phyloP scores from a whole-genome alignment of 2,888 invertebrate genomes.

The Vesta saturnalis region DNA sequence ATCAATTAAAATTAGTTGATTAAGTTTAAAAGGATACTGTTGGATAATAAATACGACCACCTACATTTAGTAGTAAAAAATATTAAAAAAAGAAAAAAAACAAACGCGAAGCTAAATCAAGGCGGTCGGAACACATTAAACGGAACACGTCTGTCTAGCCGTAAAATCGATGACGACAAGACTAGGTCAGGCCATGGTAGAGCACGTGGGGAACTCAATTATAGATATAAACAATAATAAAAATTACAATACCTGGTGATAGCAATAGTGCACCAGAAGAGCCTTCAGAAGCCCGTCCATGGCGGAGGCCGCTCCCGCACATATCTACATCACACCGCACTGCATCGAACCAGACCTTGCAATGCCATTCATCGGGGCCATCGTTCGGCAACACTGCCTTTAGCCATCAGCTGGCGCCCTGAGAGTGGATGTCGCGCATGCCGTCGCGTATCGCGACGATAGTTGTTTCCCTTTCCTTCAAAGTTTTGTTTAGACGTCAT shows the following conservation, averaged over 20 bases:
- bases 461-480: slow-evolving; percentile 35
- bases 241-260: slow-evolving; percentile 55
- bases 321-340: slow-evolving; percentile 54
- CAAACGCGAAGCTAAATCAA: slow-evolving; percentile 21
- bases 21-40: not conserved
- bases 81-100: not conserved
- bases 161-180: slow-evolving; percentile 36
- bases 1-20: not conserved
- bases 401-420: slow-evolving; percentile 60
- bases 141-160: slow-evolving; percentile 36
- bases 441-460: slow-evolving; percentile 37
- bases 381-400: slow-evolving; percentile 65
- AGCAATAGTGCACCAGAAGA: slow-evolving; percentile 60
- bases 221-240: slow-evolving; percentile 13
- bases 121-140: slow-evolving; percentile 32
- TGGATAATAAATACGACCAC: slow-evolving; percentile 6
- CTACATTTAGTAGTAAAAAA: slow-evolving; percentile 2
- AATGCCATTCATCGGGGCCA: slow-evolving; percentile 76
- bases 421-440: slow-evolving; percentile 51
- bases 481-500: slow-evolving; percentile 31
- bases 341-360: slow-evolving; percentile 65
- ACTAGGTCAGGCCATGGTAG: slow-evolving; percentile 32
- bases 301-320: slow-evolving; percentile 48
- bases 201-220: slow-evolving; percentile 28
- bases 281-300: slow-evolving; percentile 64